Evolutionary conservation across 2,113 vertebrate species (phyloP).

Genomic region (Carassius carassius): DNA sequence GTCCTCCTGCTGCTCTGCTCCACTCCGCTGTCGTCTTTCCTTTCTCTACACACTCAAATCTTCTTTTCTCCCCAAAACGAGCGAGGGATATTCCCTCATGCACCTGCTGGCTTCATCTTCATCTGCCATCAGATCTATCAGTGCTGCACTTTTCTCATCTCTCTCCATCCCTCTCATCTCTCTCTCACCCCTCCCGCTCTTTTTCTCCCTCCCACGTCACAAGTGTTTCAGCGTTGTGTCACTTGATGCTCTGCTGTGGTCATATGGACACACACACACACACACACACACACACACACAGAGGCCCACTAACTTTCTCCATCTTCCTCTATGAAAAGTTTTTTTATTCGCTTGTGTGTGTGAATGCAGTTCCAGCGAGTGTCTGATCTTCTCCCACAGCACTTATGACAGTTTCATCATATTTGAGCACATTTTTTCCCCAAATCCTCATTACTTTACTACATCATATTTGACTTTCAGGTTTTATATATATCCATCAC

Average conservation of each 20-base stretch:
- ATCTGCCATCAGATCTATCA: conserved; percentile 39
- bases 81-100: neutral
- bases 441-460: neutral
- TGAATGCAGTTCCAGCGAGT: neutral
- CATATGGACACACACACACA: neutral
- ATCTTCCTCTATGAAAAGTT: neutral
- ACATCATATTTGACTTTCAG: too few species aligned
- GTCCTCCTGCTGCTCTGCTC: neutral
- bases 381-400: neutral
- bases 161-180: neutral
- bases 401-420: neutral
- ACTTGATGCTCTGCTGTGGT: conserved; percentile 42
- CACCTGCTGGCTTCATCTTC: conserved; percentile 27
- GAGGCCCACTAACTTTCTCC: neutral
- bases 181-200: conserved; percentile 8
- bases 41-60: neutral
- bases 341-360: conserved; percentile 1
- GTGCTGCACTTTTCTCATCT: conserved; percentile 32
- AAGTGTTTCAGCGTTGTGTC: conserved; percentile 20
- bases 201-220: conserved; percentile 29
- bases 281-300: neutral
- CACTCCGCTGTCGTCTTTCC: neutral
- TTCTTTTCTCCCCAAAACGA: neutral
- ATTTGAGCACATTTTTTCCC: neutral
- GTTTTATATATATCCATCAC: too few species aligned